Conservation (phyloP, 35 echinoderm and acorn worm species). For the Heliocidaris erythrogramma region DNA sequence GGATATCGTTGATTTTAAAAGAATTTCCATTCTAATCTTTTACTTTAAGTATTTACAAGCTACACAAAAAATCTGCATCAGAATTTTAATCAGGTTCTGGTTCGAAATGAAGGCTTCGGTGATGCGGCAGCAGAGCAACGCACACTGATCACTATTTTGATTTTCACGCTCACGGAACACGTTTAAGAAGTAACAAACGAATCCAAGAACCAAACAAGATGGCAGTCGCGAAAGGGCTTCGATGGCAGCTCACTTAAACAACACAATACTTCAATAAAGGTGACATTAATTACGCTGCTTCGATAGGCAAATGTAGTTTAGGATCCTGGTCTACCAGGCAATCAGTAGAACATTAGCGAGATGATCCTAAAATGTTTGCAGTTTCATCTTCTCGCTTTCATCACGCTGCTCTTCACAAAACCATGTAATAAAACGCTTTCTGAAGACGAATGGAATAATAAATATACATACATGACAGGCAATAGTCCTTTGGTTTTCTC, state of each 20-base stretch:
- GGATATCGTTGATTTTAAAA: not conserved
- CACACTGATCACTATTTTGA: not conserved
- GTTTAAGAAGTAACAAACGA: not conserved
- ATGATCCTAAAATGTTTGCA: not conserved
- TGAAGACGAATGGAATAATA: slow-evolving; percentile 38
- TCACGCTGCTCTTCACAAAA: not conserved
- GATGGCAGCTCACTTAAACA: not conserved
- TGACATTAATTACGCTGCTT: not conserved
- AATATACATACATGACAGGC: slow-evolving; percentile 27
- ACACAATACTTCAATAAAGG: not conserved
- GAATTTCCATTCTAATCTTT: not conserved
- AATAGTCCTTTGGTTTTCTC: slow-evolving; percentile 30
- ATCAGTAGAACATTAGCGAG: not conserved
- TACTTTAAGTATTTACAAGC: not conserved
- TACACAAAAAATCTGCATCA: not conserved
- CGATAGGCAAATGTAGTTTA: not conserved
- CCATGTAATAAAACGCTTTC: not conserved
- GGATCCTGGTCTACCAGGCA: not conserved
- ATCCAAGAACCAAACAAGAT: not conserved
- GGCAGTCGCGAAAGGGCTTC: not conserved
- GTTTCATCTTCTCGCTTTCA: no score
- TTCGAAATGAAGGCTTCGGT: slow-evolving; percentile 9
- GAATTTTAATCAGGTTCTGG: not conserved
- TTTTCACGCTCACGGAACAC: not conserved
- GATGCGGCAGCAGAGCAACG: not conserved